A percentile compares a stretch with the other conserved stretches of the same genome.
phyloP scores from a whole-genome alignment of 2,113 vertebrate species.

The Ginglymostoma cirratum region DNA sequence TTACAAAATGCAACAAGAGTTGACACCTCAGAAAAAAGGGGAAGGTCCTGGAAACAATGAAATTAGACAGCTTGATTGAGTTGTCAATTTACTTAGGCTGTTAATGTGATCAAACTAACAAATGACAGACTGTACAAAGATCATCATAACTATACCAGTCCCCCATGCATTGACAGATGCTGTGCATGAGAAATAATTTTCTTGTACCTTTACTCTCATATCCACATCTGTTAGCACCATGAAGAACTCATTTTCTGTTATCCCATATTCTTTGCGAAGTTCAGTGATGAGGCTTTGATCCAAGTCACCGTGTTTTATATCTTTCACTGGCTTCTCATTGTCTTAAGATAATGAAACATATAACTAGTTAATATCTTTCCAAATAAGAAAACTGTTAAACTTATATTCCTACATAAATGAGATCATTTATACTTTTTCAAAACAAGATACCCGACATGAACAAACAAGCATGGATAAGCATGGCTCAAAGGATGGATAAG shows the following conservation, averaged over 20 bases:
- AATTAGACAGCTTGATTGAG: background rate
- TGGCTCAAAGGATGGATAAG: background rate
- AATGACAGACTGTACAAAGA: background rate
- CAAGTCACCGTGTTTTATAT: slow-evolving; percentile 80
- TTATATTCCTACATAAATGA: background rate
- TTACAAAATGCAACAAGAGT: background rate
- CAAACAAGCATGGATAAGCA: background rate
- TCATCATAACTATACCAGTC: background rate
- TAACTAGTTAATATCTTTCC: background rate
- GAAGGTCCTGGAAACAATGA: background rate
- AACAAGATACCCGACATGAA: background rate
- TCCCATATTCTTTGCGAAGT: slow-evolving; percentile 83
- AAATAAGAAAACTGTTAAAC: background rate
- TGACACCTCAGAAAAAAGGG: background rate
- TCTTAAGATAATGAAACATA: slow-evolving; percentile 57
- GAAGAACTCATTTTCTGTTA: slow-evolving; percentile 92
- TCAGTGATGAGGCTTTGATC: slow-evolving; percentile 87
- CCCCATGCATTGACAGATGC: background rate
- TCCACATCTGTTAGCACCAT: slow-evolving; percentile 90
- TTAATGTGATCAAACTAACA: background rate
- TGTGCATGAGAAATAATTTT: slow-evolving; percentile 8
- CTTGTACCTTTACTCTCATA: slow-evolving; percentile 81
- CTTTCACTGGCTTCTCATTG: slow-evolving; percentile 89
- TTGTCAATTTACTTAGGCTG: background rate
- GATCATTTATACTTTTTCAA: background rate